Base-by-base conservation (phyloP, 1,140 invertebrate species). In the Pygmarrhopalites habei region DNA sequence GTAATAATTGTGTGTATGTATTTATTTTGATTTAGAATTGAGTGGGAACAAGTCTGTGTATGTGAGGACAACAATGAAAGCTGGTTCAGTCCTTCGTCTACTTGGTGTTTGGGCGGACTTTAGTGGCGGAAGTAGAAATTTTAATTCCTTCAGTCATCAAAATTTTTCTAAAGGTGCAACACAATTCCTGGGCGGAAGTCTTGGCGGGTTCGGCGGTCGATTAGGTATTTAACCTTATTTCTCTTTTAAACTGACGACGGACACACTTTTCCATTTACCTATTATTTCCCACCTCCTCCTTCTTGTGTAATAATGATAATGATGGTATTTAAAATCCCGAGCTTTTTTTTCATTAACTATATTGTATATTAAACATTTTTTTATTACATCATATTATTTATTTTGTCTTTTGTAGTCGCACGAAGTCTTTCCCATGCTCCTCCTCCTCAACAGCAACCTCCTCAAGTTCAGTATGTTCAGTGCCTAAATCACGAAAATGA, bases 91-190 rank as follows among this genome's bases (percentile, higher is more conserved):
- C 3, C 70, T 77, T 7, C 72, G 74, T 47, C 68, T 75, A n/a
- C 47, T 76, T 25, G 75, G 74, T 7, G 68, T 74, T 19, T 76
- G 72, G 68, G 75, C 76, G 53, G 75, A 77, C 64, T 62, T 74
- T 7, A 56, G 39, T 41, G 60, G 65, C 51, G 4, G 44, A 58
- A 53, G 65, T 69, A 47, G 43, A 66, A 60, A 65, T 55, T 28
- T 7, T 4, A 62, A 39, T 32, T 60, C 63, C 3, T 64, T 57
- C 59, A 56, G 30, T 41, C 29, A 56, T 23, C 30, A 41, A 15
- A 15, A 35, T 12, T 3, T n/a, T 7, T 2, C 3, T 4, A 49
- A 43, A 28, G 57, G 55, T 23, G 63, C 47, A 2, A 55, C 57
- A 49, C 41, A 56, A 29, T 61, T 66, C 44, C 41, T 62, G 14